phyloP scores from a whole-genome alignment of 2,113 vertebrate genomes.

The Oncorhynchus tshawytscha region DNA sequence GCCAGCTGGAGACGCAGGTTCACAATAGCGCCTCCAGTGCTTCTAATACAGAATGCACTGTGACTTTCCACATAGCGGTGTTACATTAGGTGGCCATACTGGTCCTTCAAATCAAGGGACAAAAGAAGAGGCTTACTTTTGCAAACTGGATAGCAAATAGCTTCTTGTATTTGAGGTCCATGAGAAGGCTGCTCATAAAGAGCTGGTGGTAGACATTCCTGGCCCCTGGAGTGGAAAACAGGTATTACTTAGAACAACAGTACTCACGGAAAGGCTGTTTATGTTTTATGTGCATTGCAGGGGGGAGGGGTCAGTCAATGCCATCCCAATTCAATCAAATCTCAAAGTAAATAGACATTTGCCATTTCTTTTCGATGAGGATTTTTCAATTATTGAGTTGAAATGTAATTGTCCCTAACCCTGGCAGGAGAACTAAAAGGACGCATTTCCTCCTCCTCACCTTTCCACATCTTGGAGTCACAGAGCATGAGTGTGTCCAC shows the following conservation, averaged over 20 bases:
- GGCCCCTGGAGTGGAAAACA: constrained; percentile 75
- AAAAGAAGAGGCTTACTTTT: constrained; percentile 77
- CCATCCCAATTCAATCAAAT: no score
- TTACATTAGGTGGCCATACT: not conserved
- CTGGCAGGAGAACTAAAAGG: not conserved
- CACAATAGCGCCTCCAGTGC: not conserved
- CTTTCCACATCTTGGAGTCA: constrained; percentile 99
- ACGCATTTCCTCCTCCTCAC: constrained; percentile 53
- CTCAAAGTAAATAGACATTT: no score
- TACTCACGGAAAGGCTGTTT: no score
- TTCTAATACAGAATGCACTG: not conserved
- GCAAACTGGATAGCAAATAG: constrained; percentile 93
- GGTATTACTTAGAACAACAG: not conserved
- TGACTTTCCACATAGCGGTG: not conserved
- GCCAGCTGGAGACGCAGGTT: not conserved
- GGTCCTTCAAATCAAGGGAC: not conserved
- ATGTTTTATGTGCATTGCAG: no score
- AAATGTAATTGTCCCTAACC: not conserved
- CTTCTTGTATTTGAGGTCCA: constrained; percentile 98
- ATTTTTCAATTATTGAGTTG: not conserved
- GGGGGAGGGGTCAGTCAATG: not conserved
- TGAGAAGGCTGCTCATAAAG: constrained; percentile 97
- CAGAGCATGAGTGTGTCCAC: constrained; percentile 92
- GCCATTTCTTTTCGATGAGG: no score
- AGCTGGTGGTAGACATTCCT: constrained; percentile 95